Evolutionary conservation across 2,797 vertebrate genomes (phyloP), one percentile per base, ranked within the genome.

Genomic region (Rhynchotus rufescens): DNA sequence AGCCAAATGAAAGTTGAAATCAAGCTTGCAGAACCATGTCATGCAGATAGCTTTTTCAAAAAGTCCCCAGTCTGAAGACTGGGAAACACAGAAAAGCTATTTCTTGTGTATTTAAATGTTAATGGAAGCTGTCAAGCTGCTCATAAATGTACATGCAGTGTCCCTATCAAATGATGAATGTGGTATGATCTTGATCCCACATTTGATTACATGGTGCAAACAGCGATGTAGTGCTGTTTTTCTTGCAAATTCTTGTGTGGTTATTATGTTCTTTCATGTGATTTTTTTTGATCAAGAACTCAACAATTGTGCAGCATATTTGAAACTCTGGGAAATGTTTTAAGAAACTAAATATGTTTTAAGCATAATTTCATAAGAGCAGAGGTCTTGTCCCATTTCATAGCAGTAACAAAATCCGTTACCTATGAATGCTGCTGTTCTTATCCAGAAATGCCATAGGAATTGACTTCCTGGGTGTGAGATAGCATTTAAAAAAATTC

Each of bases 151-250:
- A 12, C 8, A 0, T 4, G 54, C 5, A 7, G 15, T 28, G 2
- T 10, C 61, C 11, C 51, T 30, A 20, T 5, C n/a, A 34, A n/a
- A 16, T 0, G 3, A 5, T 0, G 13, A 36, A 16, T 2, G 7
- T 22, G 28, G 34, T 4, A 26, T 1, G 59, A 52, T 9, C 54
- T 23, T 4, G 3, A 54, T 52, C 54, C 22, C 36, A 6, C 0
- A 0, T 32, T 4, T 10, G 65, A 9, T 0, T 38, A 11, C 1
- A 2, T 0, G 3, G 14, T 1, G 8, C 68, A 30, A 28, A 2
- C 28, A 23, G 40, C 14, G 28, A 12, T 45, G 2, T 13, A 6
- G 15, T 4, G 1, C 10, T 2, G 15, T 23, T 60, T 17, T 26
- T 49, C 71, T 32, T 45, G 22, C 25, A 51, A 20, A 52, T 56